Evolutionary conservation across 1,140 invertebrate species (phyloP), one percentile per base, ranked within the genome.

Genomic region (Macrotrachela quadricornifera): DNA sequence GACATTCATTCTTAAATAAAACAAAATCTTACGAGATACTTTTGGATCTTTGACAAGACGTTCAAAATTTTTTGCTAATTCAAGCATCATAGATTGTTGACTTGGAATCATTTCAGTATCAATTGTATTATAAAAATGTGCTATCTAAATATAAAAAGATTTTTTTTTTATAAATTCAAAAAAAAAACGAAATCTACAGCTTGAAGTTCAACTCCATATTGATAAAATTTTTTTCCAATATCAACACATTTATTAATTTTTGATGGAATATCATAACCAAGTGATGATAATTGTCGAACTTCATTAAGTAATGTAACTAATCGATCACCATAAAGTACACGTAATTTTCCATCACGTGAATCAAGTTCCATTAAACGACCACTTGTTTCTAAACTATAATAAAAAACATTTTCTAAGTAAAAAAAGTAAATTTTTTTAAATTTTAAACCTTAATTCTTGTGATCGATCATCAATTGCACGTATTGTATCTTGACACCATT

Each of bases 51-150:
- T 80, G 0, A 97, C 85, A 6, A 95, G 74, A 56, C 78, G 76
- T 37, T 88, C 84, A 61, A 97, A 74, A 58, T 84, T 79, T 37
- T 91, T 62, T 0, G 92, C 92, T 21, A 84, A 81, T 42, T 86
- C 78, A 12, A 97, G 72, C 86, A 99, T 87, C 73, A 97, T 81
- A 0, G 91, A 83, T 49, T 88, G 75, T 63, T 95, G 90, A 50
- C 83, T 90, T 0, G 80, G 76, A 16, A 97, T 83, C 85, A 97
- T 97, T 46, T 90, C 79, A 66, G 94, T 85, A 12, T 88, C 90
- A 41, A 97, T 85, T 0, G 90, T 95, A 63, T 96, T 96, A 66
- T 96, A 92, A 68, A 96, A 96, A 56, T 85, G 88, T 0, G 90
- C 86, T 48, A 96, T 80, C 79, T 92, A 58, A 38, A 21, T 52